Evolutionary conservation across 2,113 vertebrate genomes (phyloP).

Genomic region (Amphiprion ocellaris): DNA sequence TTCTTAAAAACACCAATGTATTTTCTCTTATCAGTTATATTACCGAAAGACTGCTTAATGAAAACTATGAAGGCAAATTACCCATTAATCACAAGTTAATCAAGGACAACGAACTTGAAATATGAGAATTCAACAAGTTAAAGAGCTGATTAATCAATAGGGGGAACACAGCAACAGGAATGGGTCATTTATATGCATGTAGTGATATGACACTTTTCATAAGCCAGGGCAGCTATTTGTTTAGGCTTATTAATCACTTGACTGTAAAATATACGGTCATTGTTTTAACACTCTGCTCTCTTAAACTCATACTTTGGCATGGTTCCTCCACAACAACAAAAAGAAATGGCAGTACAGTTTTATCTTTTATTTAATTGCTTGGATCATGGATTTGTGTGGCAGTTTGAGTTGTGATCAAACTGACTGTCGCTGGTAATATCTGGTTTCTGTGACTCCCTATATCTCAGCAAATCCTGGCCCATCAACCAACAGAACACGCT

Average conservation of each 20-base stretch:
- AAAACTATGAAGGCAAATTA: not conserved
- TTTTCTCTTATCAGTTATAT: not conserved
- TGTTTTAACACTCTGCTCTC: not conserved
- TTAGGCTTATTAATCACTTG: not conserved
- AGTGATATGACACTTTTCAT: no score
- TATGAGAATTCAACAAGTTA: conserved; percentile 13
- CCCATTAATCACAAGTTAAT: conserved; percentile 19
- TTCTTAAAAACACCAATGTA: not conserved
- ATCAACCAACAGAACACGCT: conserved; percentile 63
- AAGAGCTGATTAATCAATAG: not conserved
- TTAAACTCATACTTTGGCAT: not conserved
- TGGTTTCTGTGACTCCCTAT: conserved; percentile 42
- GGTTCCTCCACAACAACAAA: not conserved
- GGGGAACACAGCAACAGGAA: no score
- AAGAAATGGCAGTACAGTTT: not conserved
- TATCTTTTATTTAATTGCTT: conserved; percentile 1
- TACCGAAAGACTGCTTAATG: no score
- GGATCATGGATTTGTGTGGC: not conserved
- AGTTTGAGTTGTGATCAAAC: conserved; percentile 46
- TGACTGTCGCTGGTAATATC: conserved; percentile 39
- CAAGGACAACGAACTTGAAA: conserved; percentile 7
- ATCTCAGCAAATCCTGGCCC: conserved; percentile 49
- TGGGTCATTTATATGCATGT: no score
- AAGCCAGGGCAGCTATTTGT: not conserved
- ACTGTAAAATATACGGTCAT: not conserved